These are phyloP conservation scores for Hippopotamus amphibius DNA, from an alignment of 2,113 vertebrate genomes.

Conservation along the genomic window DNA sequence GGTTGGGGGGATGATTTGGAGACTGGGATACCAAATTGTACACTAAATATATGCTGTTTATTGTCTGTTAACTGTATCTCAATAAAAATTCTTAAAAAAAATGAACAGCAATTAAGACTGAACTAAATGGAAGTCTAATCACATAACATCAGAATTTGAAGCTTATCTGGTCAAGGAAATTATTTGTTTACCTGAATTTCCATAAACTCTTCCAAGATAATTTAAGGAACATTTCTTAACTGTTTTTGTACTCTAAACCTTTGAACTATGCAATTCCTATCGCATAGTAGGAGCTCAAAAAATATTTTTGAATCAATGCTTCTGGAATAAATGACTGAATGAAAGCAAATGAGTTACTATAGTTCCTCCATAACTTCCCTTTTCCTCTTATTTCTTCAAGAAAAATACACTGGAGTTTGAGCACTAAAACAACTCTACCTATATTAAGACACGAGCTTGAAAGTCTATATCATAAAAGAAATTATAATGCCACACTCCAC, in stretches of 20 bases:
- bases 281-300: neutral
- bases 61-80: too few species aligned
- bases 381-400: constrained; percentile 32
- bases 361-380: constrained; percentile 33
- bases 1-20: too few species aligned
- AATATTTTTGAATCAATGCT: constrained; percentile 23
- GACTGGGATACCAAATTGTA: too few species aligned
- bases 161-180: neutral
- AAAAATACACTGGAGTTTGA: constrained; percentile 35
- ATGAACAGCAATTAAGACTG: neutral
- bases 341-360: constrained; percentile 39
- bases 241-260: neutral
- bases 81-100: neutral
- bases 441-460: neutral
- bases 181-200: neutral
- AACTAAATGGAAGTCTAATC: constrained; percentile 16
- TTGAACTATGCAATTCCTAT: neutral
- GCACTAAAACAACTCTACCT: neutral
- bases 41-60: too few species aligned
- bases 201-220: neutral
- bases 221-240: neutral
- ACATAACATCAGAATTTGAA: neutral
- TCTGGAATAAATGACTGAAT: constrained; percentile 50
- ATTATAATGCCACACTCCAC: neutral
- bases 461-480: neutral